These are phyloP conservation scores for Lasaia peninsularis DNA, from an alignment of 1,140 invertebrate genomes.

Conservation along the genomic window DNA sequence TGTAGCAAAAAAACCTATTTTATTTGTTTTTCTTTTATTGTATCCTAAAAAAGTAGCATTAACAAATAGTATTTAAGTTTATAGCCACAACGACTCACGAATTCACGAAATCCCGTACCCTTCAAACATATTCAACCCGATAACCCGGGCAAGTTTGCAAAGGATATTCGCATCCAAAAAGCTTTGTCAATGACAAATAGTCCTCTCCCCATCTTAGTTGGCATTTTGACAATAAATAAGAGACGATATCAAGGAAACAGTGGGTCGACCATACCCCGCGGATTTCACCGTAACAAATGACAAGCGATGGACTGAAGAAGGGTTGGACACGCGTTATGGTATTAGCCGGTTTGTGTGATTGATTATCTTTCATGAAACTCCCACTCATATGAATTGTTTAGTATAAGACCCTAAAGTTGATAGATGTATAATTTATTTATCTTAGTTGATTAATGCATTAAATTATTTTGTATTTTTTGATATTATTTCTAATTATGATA, in stretches of 20 bases:
- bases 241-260: constrained; percentile 53
- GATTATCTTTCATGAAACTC: constrained; percentile 30
- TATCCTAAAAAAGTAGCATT: not conserved
- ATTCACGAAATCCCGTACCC: constrained; percentile 19
- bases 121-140: constrained; percentile 35
- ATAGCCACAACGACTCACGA: not conserved
- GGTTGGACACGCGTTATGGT: constrained; percentile 43
- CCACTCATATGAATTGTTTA: constrained; percentile 19
- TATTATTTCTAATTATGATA: no score
- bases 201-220: constrained; percentile 47
- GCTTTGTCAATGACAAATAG: constrained; percentile 70
- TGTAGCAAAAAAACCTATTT: no score
- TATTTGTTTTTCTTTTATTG: no score
- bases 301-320: constrained; percentile 58
- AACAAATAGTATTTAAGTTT: not conserved
- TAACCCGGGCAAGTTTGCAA: constrained; percentile 30
- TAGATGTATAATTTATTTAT: not conserved
- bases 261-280: constrained; percentile 38
- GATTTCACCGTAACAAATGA: constrained; percentile 64
- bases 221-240: constrained; percentile 72
- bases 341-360: constrained; percentile 44
- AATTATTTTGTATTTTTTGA: not conserved
- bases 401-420: constrained; percentile 15
- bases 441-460: not conserved
- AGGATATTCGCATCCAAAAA: constrained; percentile 43